Evolutionary conservation across 2,113 vertebrate genomes (phyloP), one percentile per base, ranked within the genome.

Genomic region (Caranx ignobilis): DNA sequence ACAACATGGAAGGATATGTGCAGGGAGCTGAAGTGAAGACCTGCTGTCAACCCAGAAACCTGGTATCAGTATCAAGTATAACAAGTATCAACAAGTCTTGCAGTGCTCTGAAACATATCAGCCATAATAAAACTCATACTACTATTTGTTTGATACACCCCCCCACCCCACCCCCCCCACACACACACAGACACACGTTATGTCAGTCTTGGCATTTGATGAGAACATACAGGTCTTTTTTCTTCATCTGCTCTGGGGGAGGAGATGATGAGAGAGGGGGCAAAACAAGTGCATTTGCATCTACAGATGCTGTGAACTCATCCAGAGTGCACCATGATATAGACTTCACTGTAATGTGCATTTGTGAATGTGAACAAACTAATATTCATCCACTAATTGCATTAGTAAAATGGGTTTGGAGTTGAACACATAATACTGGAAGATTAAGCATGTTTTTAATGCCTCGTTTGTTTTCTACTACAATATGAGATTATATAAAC

Each of bases 121-220:
- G 48, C 35, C 65, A 31, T 62, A 75, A 86, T 87, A 81, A 83
- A 81, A 71, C 69, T 71, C 56, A 61, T 77, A 64, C 77, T 74
- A 7, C 26, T 6, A n/a, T 32, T 71, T 71, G 75, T 72, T 86
- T 69, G 67, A 83, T 26, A 77, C 60, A 81, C 55, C 48, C 19
- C n/a, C 0, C 5, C 41, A n/a, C n/a, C 26, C 26, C 26, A n/a
- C n/a, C 26, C 26, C 26, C 26, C 26, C 26, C 26, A 1, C 26
- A 1, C 26, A 26, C 26, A 26, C 26, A 26, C 26, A 26, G 1
- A 26, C 26, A 26, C 26, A 26, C 45, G 70, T 81, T 84, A 75
- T 84, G 74, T 75, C 81, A 85, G 66, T 80, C 54, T 32, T 89
- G 90, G 89, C 81, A 89, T 91, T 84, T 84, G 60, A 80, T 90